phyloP scores from a whole-genome alignment of 2,797 vertebrate species.

The Hipposideros larvatus region DNA sequence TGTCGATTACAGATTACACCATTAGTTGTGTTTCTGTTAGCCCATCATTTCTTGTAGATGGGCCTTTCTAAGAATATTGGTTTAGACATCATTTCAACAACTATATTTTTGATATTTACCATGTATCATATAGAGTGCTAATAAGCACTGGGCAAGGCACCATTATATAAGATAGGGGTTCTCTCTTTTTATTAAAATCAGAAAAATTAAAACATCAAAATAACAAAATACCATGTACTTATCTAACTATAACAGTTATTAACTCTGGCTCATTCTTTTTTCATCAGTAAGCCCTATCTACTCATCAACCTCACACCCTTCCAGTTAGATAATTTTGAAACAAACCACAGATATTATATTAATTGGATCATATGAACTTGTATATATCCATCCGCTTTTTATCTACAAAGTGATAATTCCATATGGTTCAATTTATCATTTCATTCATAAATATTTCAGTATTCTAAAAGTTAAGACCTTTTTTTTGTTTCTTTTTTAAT shows the following conservation, averaged over 20 bases:
- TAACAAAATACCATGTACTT: not conserved
- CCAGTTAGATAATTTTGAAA: not conserved
- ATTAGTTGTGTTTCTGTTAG: constrained; percentile 20
- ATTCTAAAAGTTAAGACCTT: not conserved
- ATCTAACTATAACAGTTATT: not conserved
- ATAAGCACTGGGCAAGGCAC: not conserved
- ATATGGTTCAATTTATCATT: not conserved
- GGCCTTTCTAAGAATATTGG: not conserved
- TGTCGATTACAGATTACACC: not conserved
- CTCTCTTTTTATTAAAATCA: not conserved
- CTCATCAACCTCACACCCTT: not conserved
- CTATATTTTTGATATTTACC: not conserved
- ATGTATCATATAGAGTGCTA: not conserved
- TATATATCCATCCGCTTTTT: not conserved
- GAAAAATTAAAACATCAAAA: constrained; percentile 38
- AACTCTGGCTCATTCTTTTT: not conserved
- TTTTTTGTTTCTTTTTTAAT: not conserved
- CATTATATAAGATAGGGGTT: not conserved
- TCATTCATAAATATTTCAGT: constrained; percentile 16
- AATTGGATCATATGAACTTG: not conserved
- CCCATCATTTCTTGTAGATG: not conserved
- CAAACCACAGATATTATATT: not conserved
- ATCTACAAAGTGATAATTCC: not conserved
- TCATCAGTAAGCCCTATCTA: not conserved
- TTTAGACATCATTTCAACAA: constrained; percentile 27